Base-by-base conservation (phyloP, 1,140 invertebrate genomes). In the Sitodiplosis mosellana region DNA sequence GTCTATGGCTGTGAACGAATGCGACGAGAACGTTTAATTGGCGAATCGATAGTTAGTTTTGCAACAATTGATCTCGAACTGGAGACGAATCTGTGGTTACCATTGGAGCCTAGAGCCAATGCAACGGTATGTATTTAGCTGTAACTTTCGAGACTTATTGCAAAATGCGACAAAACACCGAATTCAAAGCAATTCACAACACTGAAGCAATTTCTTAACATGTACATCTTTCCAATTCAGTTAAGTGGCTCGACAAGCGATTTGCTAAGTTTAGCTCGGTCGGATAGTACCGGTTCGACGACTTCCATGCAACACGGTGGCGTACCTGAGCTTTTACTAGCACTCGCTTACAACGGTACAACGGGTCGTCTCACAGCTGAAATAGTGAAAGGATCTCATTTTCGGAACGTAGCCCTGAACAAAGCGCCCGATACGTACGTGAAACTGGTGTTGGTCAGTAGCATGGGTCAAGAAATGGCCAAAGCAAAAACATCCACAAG, bases 381-480 rank as follows among this genome's bases (percentile, higher is more conserved):
- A 68, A 67, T 75, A 45, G 75, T 94, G 52, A 93, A 94, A 69
- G 91, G 90, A 48, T 92, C 87, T 51, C 88, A 92, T 68, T 94
- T 93, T 66, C 77, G 80, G 18, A 80, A 81, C 59, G 62, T 82
- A 49, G 74, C 77, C 2, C 69, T 80, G 17, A 80, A 78, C 49
- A 80, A 81, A 59, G 82, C 85, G 33, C 84, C 87, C 22, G 91
- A 95, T 59, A 94, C 90, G 1, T 94, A 93, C 61, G 87, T 94
- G 0, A 95, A 94, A 67, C 63, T 94, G 41, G 80, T 82, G 52
- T 72, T 96, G 55, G 81, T 93, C 48, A 90, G 87, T 57, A 90
- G 86, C 42, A 86, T 84, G 54, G 87, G 88, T 11, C 86, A 92
- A 66, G 89, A 94, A 68, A 85, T 95, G 64, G 83, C 86, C 0